Base-by-base conservation (phyloP, 2,113 vertebrate genomes). In the Odocoileus hemionus region DNA sequence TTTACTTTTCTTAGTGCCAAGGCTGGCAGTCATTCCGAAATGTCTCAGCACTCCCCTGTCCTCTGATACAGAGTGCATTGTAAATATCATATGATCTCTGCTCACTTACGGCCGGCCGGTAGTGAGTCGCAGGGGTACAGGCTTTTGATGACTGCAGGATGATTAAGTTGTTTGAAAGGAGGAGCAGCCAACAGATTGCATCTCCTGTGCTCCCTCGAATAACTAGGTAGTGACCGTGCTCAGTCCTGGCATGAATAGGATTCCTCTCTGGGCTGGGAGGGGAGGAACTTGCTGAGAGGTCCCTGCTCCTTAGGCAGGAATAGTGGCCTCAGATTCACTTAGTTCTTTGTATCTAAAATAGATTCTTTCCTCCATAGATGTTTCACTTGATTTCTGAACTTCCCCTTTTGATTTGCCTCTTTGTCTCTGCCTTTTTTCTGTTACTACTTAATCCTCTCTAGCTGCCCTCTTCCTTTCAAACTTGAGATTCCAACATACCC, bases 181-280 rank as follows among this genome's bases (percentile, higher is more conserved):
- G 70, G 39, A 47, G 16, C 23, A 8, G 7, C 45, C 16, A 61
- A 13, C 28, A 47, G 7, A 8, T 84, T 57, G 60, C 17, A 4
- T 54, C 13, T 50, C 26, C 30, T 6, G 3, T 23, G 60, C 61
- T 10, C 2, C 19, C 10, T 4, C 0, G 7, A 39, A 2, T 28
- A 28, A 33, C 0, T 9, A 16, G 55, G 43, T 7, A 2, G 54
- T 5, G 50, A 1, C 14, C 7, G n/a, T n/a, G n/a, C 6, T 0
- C 2, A 25, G 19, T 19, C 9, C 17, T 16, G 7, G 1, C 2
- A 1, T 13, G n/a, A 50, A 8, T 14, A 50, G 16, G 61, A 14
- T 30, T 90, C 23, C 2, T 76, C 17, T n/a, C 45, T 50, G 43
- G 19, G 4, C 8, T 11, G 12, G 15, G 36, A 55, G 86, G 36